These are phyloP conservation scores for Paradoxurus hermaphroditus DNA, from an alignment of 2,113 vertebrate species.

Conservation along the genomic window DNA sequence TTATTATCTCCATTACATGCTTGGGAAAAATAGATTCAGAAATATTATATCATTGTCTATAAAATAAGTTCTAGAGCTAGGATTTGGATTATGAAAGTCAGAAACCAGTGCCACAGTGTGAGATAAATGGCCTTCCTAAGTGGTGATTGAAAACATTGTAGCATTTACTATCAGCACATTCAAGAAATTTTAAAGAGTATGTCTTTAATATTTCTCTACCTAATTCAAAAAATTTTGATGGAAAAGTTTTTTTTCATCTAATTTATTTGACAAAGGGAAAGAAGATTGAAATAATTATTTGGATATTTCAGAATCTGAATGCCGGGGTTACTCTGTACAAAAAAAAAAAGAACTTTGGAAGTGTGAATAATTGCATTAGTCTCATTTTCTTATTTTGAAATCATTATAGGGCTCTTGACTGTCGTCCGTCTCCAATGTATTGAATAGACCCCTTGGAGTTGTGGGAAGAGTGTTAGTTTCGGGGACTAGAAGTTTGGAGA, in stretches of 20 bases:
- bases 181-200: neutral
- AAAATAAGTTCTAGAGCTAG: neutral
- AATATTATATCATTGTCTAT: neutral
- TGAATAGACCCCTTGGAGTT: neutral
- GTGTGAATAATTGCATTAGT: neutral
- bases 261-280: neutral
- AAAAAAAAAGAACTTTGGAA: neutral
- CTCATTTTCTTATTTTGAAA: neutral
- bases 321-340: neutral
- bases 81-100: neutral
- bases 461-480: neutral
- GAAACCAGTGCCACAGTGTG: neutral
- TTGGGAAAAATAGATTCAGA: neutral
- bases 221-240: neutral
- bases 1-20: neutral
- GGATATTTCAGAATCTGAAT: neutral
- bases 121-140: neutral
- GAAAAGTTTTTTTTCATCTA: neutral
- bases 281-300: neutral
- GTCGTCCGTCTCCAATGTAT: neutral
- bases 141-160: neutral
- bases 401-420: neutral
- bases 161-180: neutral
- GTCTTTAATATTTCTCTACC: too few species aligned
- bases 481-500: neutral